Base-by-base conservation (phyloP, 2,797 vertebrate species). In the Hemitrygon akajei region DNA sequence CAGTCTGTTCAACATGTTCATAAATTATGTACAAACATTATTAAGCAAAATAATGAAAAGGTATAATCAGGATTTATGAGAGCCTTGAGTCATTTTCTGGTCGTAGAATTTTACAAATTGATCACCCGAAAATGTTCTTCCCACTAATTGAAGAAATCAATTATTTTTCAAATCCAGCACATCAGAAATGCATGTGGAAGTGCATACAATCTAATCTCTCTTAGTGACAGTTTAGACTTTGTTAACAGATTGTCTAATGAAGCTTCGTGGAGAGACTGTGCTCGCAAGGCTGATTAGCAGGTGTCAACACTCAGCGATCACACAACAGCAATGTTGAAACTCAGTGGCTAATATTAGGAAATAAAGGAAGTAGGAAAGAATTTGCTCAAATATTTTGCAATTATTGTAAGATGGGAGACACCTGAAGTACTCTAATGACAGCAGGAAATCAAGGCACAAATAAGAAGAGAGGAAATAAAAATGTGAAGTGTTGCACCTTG, bases 21-120 rank as follows among this genome's bases (percentile, higher is more conserved):
- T 93, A 93, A 93, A 93, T 93, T 93, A 93, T 93, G 91, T 93
- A 93, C 91, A 93, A 93, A 93, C 91, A 93, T 93, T 93, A 93
- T 93, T 93, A 93, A 93, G 71, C 91, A 93, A 75, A 93, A 93
- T 93, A 93, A 93, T 93, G 91, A 93, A 93, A 93, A 93, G 71
- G 91, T 93, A n/a, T 93, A 93, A 93, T 93, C 91, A 93, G 91
- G 71, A 93, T 93, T 93, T 93, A 93, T 75, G 91, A 75, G 71
- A 18, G 71, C 40, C 40, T 93, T 27, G 71, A 93, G 71, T 93
- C 37, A 76, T 93, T 93, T 93, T 93, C 91, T 93, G 91, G 91
- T 93, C 91, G 27, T 93, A 93, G 91, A 93, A 93, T 93, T 93
- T 93, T 75, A 58, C 69, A 93, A 76, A 93, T 93, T 75, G 91